Conservation (phyloP, 2,888 invertebrate species). For the Sycophila texana region DNA sequence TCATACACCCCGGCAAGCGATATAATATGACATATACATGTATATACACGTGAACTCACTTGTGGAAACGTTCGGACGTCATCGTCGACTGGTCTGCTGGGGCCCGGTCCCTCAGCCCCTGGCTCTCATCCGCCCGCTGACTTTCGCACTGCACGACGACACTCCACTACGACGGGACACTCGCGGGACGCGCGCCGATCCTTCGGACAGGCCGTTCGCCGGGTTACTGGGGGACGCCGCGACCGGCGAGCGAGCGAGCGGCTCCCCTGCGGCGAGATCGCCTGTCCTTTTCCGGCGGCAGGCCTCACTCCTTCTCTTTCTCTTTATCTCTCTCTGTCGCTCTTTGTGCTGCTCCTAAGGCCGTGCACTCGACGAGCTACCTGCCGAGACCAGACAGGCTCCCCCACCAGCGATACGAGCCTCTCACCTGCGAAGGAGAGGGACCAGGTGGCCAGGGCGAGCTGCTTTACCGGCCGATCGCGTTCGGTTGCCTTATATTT, state of each 20-base stretch:
- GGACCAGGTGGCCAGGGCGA: neutral
- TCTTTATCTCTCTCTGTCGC: slow-evolving; percentile 61
- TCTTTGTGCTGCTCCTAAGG: neutral
- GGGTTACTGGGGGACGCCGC: slow-evolving; percentile 49
- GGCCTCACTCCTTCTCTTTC: slow-evolving; percentile 41
- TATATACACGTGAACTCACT: slow-evolving; percentile 65
- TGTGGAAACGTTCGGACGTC: slow-evolving; percentile 73
- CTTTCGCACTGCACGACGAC: neutral
- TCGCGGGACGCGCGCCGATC: slow-evolving; percentile 12
- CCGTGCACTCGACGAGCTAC: no score
- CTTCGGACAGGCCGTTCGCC: slow-evolving; percentile 60
- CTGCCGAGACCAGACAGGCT: no score
- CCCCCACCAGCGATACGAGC: no score
- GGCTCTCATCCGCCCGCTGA: neutral
- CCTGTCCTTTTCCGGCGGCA: slow-evolving; percentile 36
- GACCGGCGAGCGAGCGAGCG: slow-evolving; percentile 1
- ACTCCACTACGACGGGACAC: neutral
- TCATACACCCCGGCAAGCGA: no score
- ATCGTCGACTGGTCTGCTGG: slow-evolving; percentile 44
- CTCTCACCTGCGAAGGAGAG: slow-evolving; percentile 27
- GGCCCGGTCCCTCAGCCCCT: no score
- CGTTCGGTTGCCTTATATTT: neutral
- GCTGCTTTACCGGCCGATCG: slow-evolving; percentile 29
- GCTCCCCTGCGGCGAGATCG: slow-evolving; percentile 14
- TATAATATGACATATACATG: neutral